A percentile compares a stretch with the other conserved stretches of the same genome.
Evolutionary conservation across 2,113 vertebrate species (phyloP).

Genomic region (Oriolus oriolus): DNA sequence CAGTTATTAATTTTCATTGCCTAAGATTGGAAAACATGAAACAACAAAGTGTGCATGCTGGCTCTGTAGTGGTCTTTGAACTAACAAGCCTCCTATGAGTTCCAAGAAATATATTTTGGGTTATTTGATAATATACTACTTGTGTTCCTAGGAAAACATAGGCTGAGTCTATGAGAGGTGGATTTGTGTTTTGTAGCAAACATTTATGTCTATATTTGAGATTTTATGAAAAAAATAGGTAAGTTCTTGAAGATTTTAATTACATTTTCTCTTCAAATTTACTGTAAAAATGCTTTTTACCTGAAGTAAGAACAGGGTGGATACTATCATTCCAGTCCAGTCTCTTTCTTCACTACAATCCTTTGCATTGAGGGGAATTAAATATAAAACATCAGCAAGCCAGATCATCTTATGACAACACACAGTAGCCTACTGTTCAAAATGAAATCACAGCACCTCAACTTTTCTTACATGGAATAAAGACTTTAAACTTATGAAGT

Average conservation of each 20-base stretch:
- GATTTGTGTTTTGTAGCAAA: not conserved
- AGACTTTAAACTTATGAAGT: not conserved
- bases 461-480: not conserved
- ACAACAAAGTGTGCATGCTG: not conserved
- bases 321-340: not conserved
- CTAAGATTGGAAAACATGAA: conserved; percentile 3
- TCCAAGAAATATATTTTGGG: not conserved
- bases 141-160: not conserved
- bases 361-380: not conserved
- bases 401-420: not conserved
- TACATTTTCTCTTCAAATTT: not conserved
- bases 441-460: not conserved
- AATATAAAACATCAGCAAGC: not conserved
- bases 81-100: not conserved
- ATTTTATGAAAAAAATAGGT: not conserved
- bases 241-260: not conserved
- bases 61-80: not conserved
- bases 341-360: not conserved
- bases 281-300: not conserved
- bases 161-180: not conserved
- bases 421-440: not conserved
- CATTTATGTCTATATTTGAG: not conserved
- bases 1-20: not conserved
- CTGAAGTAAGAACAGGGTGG: not conserved
- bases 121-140: not conserved